Conservation (phyloP, 2,797 vertebrate species). For the Leuciscus waleckii region DNA sequence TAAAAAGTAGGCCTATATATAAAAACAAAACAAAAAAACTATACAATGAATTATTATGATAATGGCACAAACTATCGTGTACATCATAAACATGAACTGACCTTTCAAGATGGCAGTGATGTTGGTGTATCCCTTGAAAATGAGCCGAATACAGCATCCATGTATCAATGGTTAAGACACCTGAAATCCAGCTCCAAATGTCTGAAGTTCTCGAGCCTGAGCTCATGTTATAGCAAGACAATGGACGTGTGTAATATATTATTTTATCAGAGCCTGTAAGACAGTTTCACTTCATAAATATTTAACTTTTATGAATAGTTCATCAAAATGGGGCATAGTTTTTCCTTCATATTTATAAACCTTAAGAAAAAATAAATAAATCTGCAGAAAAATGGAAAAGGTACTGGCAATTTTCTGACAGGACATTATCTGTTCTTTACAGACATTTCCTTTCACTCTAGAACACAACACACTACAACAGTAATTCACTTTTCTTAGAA, state of each 20-base stretch:
- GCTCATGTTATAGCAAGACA: neutral
- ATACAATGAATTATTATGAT: neutral
- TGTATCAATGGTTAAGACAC: neutral
- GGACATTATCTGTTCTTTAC: neutral
- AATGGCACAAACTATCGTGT: neutral
- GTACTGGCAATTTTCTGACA: neutral
- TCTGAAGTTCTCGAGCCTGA: neutral
- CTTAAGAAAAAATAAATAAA: neutral
- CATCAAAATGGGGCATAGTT: neutral
- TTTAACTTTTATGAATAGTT: neutral
- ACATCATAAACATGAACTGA: neutral
- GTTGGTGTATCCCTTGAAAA: neutral
- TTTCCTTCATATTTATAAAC: neutral
- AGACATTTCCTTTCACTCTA: neutral
- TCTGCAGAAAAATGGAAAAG: neutral
- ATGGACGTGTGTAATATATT: neutral
- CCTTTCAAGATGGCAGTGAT: neutral
- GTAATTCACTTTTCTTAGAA: neutral
- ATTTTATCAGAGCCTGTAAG: neutral
- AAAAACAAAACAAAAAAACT: too few relatives aligned
- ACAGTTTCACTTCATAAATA: neutral
- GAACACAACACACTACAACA: neutral
- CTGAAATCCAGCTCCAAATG: neutral
- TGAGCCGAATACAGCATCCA: neutral
- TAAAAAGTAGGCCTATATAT: neutral